Conservation (phyloP, 1,140 invertebrate genomes). For the Trichoplusia ni region DNA sequence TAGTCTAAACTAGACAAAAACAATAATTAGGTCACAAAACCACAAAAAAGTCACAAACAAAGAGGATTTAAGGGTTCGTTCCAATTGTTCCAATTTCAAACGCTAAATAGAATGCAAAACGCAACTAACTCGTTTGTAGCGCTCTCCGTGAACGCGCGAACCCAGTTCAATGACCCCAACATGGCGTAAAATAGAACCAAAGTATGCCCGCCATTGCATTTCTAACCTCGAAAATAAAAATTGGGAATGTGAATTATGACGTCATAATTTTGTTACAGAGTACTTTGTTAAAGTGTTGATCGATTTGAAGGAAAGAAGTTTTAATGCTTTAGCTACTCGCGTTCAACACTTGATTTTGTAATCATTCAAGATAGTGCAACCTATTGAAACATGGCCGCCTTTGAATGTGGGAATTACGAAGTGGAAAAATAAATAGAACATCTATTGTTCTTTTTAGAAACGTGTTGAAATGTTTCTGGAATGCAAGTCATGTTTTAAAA, state of each 20-base stretch:
- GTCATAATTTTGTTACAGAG: neutral
- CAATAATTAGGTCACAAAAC: neutral
- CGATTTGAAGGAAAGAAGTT: too few species aligned
- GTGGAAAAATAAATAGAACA: too few species aligned
- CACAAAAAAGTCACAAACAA: neutral
- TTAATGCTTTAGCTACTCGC: too few species aligned
- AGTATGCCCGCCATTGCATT: conserved; percentile 71
- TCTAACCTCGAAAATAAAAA: conserved; percentile 69
- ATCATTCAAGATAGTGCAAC: too few species aligned
- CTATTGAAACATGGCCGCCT: too few species aligned
- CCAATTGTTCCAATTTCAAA: conserved; percentile 19
- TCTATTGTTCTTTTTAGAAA: too few species aligned
- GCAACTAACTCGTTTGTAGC: conserved; percentile 25
- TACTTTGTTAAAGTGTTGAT: too few species aligned
- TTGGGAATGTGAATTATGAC: conserved; percentile 24
- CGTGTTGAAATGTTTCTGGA: too few species aligned
- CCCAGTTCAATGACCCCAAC: conserved; percentile 60
- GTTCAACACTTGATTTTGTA: too few species aligned
- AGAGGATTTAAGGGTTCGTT: conserved; percentile 13
- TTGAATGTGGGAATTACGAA: too few species aligned
- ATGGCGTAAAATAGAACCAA: conserved; percentile 74
- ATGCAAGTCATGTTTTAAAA: too few species aligned
- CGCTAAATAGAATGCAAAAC: conserved; percentile 30
- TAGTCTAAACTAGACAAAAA: neutral
- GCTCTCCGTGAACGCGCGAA: conserved; percentile 36